phyloP scores from a whole-genome alignment of 2,113 vertebrate species.

The Brienomyrus brachyistius region DNA sequence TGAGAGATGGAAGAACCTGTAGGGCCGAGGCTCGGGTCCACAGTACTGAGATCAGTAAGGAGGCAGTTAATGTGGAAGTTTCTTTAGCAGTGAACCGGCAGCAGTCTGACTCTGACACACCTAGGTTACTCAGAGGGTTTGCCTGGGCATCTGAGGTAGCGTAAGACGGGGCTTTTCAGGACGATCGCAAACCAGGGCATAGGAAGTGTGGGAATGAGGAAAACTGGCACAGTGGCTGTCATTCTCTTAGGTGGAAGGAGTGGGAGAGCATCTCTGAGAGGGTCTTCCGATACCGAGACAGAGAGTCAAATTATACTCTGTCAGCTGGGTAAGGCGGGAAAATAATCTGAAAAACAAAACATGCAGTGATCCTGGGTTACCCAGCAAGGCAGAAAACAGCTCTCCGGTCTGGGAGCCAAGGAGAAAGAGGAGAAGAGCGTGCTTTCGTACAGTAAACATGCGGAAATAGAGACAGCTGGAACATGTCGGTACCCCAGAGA shows the following conservation, averaged over 20 bases:
- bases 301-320: neutral
- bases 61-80: neutral
- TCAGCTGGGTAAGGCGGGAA: neutral
- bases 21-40: neutral
- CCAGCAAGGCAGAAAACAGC: neutral
- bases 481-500: neutral
- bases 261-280: neutral
- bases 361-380: neutral
- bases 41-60: neutral
- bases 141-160: neutral
- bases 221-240: neutral
- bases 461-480: neutral
- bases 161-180: neutral
- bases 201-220: neutral
- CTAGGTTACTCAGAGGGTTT: neutral
- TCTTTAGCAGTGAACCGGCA: neutral
- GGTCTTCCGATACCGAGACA: neutral
- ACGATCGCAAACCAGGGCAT: neutral
- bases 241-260: neutral
- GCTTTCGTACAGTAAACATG: neutral
- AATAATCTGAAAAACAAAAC: neutral
- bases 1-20: neutral
- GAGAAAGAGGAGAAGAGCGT: neutral
- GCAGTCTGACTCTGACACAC: neutral
- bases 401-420: neutral